Evolutionary conservation across 2,113 vertebrate species (phyloP), one percentile per base, ranked within the genome.

Genomic region (Dendropsophus ebraccatus): DNA sequence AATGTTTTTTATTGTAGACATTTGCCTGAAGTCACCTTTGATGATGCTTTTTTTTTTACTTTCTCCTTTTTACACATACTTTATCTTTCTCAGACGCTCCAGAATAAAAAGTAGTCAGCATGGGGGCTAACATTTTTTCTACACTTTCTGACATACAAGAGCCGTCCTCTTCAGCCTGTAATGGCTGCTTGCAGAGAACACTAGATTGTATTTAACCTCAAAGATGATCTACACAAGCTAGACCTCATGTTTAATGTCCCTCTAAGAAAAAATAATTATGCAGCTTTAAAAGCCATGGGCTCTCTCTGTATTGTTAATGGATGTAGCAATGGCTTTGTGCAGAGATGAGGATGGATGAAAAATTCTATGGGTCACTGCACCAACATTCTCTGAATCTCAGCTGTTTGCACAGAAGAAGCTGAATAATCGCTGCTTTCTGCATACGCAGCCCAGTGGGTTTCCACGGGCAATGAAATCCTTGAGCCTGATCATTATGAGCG

Each of bases 381-480:
- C 21, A 88, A 37, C 62, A 87, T 85, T 88, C 83, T 69, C 76
- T 89, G 75, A 83, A 84, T 81, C 50, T 50, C 4, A 0, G 30
- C 81, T 86, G 25, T 50, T 79, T 49, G 41, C 78, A 85, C 0
- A 7, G 80, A 37, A 70, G 88, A 78, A 87, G 88, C 88, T 84
- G 89, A 87, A 73, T 87, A 54, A 85, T 13, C 90, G 75, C 0
- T 87, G 89, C 2, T 90, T 91, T 88, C 84, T 91, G 91, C 92
- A 88, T 78, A 88, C 35, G n/a, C 88, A 92, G 90, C 91, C 90
- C 30, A n/a, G 47, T 72, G 62, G 75, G 72, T 77, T 56, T 11
- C 10, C 88, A 41, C 4, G 0, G 84, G 88, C 86, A 87, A 81
- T 52, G 82, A 73, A 87, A 78, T 5, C 80, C 87, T 0, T 1